Evolutionary conservation across 37 sponge, comb jelly and placozoan genomes (phyloP).

Genomic region (Oopsacas minuta): DNA sequence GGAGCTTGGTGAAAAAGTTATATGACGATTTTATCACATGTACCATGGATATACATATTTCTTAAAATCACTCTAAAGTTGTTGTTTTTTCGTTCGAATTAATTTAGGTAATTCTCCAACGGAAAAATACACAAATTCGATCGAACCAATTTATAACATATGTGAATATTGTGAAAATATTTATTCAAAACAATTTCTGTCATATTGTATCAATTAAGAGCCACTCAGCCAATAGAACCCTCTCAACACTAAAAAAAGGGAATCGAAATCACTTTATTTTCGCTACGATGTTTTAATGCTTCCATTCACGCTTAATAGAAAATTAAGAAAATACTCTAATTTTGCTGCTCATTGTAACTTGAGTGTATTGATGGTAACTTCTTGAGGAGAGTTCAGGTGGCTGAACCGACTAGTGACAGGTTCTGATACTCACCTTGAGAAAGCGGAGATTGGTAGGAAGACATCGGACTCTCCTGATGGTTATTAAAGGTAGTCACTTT

Average conservation of each 20-base stretch:
- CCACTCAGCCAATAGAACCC: conserved; percentile 8
- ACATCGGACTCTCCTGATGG: background rate
- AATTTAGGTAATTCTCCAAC: no score
- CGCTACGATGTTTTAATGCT: conserved; percentile 9
- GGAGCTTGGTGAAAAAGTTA: no score
- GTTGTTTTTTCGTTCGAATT: no score
- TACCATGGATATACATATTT: no score
- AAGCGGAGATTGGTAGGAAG: background rate
- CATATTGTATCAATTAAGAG: background rate
- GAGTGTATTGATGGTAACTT: background rate
- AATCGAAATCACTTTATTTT: background rate
- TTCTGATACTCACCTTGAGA: conserved; percentile 15
- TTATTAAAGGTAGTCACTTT: background rate
- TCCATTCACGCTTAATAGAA: background rate
- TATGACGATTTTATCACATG: no score
- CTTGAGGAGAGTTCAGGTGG: background rate
- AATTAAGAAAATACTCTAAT: conserved; percentile 16
- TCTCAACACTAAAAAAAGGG: background rate
- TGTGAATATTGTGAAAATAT: no score
- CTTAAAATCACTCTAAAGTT: no score
- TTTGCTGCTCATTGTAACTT: background rate
- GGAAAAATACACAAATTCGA: no score
- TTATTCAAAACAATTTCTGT: background rate
- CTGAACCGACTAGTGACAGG: conserved; percentile 7
- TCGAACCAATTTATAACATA: no score